These are phyloP conservation scores for Agonopterix subpropinquella DNA, from an alignment of 2,888 invertebrate genomes.

Conservation along the genomic window DNA sequence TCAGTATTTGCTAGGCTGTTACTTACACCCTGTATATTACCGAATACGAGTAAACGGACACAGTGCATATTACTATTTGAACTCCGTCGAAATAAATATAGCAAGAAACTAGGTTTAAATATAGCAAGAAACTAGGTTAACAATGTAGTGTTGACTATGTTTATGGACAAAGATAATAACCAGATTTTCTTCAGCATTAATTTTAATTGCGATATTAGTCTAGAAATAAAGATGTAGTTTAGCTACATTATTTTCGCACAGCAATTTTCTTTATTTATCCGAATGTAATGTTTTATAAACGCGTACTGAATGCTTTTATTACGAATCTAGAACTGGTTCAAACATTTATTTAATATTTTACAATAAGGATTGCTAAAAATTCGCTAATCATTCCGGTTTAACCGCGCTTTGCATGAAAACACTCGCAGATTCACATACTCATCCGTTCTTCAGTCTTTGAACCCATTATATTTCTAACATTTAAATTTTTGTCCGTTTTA, in stretches of 20 bases:
- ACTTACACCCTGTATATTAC: too few relatives aligned
- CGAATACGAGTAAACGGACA: too few relatives aligned
- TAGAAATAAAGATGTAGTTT: background rate
- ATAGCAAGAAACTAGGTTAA: too few relatives aligned
- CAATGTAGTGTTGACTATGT: too few relatives aligned
- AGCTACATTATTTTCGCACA: background rate
- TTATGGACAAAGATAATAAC: too few relatives aligned
- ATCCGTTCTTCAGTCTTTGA: background rate
- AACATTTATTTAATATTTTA: background rate
- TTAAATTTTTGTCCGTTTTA: background rate
- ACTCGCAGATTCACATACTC: conserved; percentile 5
- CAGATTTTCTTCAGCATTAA: too few relatives aligned
- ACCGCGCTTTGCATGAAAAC: conserved; percentile 6
- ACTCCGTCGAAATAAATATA: too few relatives aligned
- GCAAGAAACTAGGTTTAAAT: too few relatives aligned
- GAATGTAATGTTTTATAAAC: background rate
- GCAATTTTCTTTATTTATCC: background rate
- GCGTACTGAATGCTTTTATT: background rate
- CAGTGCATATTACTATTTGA: too few relatives aligned
- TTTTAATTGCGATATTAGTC: too few relatives aligned
- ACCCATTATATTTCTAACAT: background rate
- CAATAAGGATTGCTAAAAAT: conserved; percentile 4
- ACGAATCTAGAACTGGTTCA: too few relatives aligned
- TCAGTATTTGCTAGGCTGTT: too few relatives aligned
- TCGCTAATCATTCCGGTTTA: conserved; percentile 3